Evolutionary conservation across 2,797 vertebrate species (phyloP), one percentile per base, ranked within the genome.

Genomic region (Loris lydekkerianus): DNA sequence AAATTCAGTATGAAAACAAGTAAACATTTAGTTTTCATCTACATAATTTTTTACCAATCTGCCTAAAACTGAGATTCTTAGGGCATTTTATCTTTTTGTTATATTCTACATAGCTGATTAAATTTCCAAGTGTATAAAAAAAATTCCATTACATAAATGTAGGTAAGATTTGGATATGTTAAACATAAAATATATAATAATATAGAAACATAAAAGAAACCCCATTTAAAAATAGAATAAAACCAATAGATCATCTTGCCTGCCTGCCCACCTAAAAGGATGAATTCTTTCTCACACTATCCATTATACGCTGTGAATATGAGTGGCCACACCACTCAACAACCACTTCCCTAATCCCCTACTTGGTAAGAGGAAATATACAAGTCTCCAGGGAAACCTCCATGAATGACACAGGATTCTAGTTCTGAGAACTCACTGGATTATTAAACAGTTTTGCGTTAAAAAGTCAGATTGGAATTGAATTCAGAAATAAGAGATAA

Each of bases 1-100:
- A 67, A 96, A 92, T 69, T 88, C 60, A 93, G 43, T 20, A 96
- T 77, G 86, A 94, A 91, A 91, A 40, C 21, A 89, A 84, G 29
- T 76, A 91, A 92, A 82, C 31, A 58, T 53, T 91, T 78, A 49
- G 61, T 73, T 89, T 97, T 93, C 63, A 82, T 40, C 34, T 29
- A 95, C 6, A 49, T 92, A 95, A 85, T 63, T 90, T 90, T 97
- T 86, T 88, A 88, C 17, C 7, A 29, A 83, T 63, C 27, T 69
- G 15, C 53, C 84, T 95, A 78, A 53, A 96, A 84, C 53, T 70
- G 15, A 73, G 43, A 93, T 86, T 85, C 67, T 85, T 91, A 91
- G 58, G 20, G 40, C 27, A 73, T 58, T 13, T 25, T 91, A 69
- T n/a, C 25, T 86, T 94, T 86, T 34, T 49, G 21, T 40, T 91